Percentiles rank a stretch among this genome's conserved stretches.
Conservation (phyloP, 2,797 vertebrate genomes). For the Calcarius lapponicus region DNA sequence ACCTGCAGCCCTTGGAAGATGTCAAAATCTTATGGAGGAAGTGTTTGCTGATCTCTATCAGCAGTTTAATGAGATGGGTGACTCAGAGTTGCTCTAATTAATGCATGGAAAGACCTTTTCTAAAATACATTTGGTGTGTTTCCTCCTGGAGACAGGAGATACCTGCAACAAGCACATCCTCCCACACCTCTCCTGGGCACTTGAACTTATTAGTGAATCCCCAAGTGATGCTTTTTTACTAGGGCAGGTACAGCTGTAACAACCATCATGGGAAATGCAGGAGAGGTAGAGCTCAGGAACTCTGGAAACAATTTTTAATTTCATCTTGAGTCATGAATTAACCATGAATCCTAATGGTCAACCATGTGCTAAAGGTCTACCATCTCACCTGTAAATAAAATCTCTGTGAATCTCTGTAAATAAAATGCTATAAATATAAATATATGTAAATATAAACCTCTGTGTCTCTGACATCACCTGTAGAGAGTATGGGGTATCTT, state of each 20-base stretch:
- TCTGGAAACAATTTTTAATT: neutral
- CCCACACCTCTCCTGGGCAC: neutral
- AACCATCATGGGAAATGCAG: neutral
- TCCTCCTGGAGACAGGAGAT: neutral
- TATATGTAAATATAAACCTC: neutral
- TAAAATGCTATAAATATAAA: neutral
- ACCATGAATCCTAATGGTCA: neutral
- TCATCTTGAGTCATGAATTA: neutral
- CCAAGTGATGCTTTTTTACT: neutral
- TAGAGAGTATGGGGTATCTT: neutral
- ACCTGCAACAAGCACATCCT: neutral
- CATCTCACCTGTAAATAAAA: neutral
- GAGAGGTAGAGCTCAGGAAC: neutral
- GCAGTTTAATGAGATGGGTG: slow-evolving; percentile 21
- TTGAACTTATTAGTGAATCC: neutral
- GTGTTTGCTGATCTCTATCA: slow-evolving; percentile 21
- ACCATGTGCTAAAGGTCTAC: neutral
- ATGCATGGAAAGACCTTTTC: slow-evolving; percentile 31
- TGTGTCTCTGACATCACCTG: neutral
- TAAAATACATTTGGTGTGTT: slow-evolving; percentile 14
- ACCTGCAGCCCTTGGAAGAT: neutral
- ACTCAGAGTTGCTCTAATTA: slow-evolving; percentile 48
- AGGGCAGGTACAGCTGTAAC: neutral
- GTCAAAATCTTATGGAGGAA: neutral
- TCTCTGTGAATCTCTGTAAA: neutral